phyloP scores from a whole-genome alignment of 2,888 invertebrate genomes.

The Harpalus rufipes region DNA sequence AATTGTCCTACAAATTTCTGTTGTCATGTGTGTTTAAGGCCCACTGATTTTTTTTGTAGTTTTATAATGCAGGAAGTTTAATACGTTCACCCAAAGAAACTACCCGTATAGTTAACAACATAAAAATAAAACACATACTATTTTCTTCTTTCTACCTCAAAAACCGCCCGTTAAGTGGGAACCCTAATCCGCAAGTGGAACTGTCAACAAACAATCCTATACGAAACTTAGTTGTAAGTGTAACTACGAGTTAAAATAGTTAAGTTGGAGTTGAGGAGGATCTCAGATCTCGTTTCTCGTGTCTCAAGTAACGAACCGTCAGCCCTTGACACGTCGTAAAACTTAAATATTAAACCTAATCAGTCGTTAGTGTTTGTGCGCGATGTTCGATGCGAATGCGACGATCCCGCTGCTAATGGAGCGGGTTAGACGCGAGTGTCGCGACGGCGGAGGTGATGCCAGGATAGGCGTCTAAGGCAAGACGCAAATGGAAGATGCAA shows the following conservation, averaged over 20 bases:
- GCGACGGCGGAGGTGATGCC: not conserved
- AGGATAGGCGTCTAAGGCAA: no score
- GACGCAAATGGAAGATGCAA: no score
- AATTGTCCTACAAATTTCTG: no score
- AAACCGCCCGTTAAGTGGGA: not conserved
- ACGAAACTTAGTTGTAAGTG: slow-evolving; percentile 3
- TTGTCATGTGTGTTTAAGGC: no score
- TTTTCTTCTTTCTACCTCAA: no score
- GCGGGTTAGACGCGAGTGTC: not conserved
- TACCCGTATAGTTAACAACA: no score
- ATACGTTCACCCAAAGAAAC: no score
- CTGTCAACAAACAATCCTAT: slow-evolving; percentile 36
- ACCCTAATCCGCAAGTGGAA: slow-evolving; percentile 26
- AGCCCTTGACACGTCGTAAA: slow-evolving; percentile 52
- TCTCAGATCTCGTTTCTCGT: no score
- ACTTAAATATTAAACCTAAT: slow-evolving; percentile 59
- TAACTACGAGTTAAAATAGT: slow-evolving; percentile 39
- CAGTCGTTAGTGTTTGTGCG: slow-evolving; percentile 53
- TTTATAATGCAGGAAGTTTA: no score
- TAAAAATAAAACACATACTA: no score
- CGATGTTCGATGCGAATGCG: not conserved
- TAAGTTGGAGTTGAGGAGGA: not conserved
- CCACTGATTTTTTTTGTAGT: no score
- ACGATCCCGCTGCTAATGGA: slow-evolving; percentile 11
- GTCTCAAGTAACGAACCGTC: slow-evolving; percentile 34